Evolutionary conservation across 2,113 vertebrate genomes (phyloP), one percentile per base, ranked within the genome.

Genomic region (Ameiurus melas): DNA sequence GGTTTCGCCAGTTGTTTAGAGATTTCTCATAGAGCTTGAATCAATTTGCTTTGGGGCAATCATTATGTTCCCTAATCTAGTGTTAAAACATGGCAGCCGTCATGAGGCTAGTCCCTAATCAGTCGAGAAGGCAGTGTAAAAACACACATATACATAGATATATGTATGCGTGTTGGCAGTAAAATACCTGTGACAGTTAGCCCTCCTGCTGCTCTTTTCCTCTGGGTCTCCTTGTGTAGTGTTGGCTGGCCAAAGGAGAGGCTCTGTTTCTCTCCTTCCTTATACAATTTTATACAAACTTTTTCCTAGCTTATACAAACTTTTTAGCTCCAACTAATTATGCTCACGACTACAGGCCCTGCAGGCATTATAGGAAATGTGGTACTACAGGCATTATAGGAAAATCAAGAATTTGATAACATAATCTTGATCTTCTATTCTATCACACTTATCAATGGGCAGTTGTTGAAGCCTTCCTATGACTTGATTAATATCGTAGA

Each of bases 41-140:
- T 83, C 33, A 82, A 70, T 22, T 83, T 82, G 33, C 25, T 88
- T 36, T 88, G 60, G 58, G 86, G 68, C 68, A 78, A 78, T 82
- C 39, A 80, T 57, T 73, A 53, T 80, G 71, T 51, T 85, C 64
- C 14, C 85, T 87, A 81, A 57, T 89, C 83, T 91, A 81, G 51
- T 73, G 58, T 89, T 68, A 85, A 81, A 47, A 33, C 71, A 62
- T 77, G 80, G 82, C 84, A 64, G 84, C 79, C 82, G 33, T 85
- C 22, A 82, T 83, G 85, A 60, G 66, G 83, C 84, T 89, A 86
- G 71, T 89, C 86, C 83, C 88, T 83, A 91, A 92, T 93, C 89
- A 93, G 94, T 92, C 94, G 95, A 96, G 96, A 96, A 96, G 95
- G 96, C 96, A 96, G 96, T 96, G 95, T 92, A 96, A 95, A 96